A percentile compares a stretch with the other conserved stretches of the same genome.
These are phyloP conservation scores for Pachydiplax longipennis DNA, from an alignment of 2,888 invertebrate genomes.

Conservation along the genomic window DNA sequence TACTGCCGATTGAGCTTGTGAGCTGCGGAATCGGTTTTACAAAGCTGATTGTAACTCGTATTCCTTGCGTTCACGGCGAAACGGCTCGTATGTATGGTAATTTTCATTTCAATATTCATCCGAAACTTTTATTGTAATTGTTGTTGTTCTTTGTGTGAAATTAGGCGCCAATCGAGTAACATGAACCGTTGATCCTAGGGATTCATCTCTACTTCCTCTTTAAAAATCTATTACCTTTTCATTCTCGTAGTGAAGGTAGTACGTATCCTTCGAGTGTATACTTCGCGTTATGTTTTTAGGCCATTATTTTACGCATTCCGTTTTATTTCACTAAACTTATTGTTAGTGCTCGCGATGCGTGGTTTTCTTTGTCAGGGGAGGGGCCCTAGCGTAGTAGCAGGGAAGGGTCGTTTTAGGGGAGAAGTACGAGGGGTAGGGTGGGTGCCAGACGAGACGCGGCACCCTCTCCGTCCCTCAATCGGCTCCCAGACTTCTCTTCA, in stretches of 20 bases:
- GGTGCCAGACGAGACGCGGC: slow-evolving; percentile 44
- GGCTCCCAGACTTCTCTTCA: slow-evolving; percentile 13
- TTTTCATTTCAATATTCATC: background rate
- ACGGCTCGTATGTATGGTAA: background rate
- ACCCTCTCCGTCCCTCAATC: slow-evolving; percentile 29
- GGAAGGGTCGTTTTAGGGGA: background rate
- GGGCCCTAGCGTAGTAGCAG: slow-evolving; percentile 7
- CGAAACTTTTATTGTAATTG: background rate
- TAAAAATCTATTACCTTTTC: background rate
- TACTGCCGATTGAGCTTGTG: background rate
- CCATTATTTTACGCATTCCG: background rate
- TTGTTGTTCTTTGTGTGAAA: background rate
- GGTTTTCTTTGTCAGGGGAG: slow-evolving; percentile 24
- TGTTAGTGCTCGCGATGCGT: slow-evolving; percentile 9
- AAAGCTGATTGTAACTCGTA: background rate
- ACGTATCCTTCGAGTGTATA: background rate
- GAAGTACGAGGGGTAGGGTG: background rate
- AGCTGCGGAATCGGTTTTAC: background rate
- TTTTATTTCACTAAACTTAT: background rate
- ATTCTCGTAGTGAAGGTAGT: background rate
- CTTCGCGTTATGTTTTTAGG: background rate
- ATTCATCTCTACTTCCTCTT: no score
- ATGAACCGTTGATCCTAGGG: no score
- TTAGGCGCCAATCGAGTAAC: background rate
- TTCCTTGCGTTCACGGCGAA: background rate